Evolutionary conservation across 2,113 vertebrate genomes (phyloP).

Genomic region (Pseudorhombus dupliciocellatus): DNA sequence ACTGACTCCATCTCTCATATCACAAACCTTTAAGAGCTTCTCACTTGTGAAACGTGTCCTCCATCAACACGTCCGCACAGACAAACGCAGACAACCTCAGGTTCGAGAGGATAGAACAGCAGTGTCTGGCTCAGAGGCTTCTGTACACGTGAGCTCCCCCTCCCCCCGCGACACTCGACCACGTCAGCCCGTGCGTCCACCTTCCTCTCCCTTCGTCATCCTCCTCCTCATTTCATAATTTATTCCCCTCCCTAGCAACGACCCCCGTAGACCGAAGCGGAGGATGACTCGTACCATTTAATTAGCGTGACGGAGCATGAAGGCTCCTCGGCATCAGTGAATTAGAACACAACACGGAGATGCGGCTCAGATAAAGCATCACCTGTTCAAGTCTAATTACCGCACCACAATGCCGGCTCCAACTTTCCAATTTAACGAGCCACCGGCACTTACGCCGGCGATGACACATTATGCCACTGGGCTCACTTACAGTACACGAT

Average conservation of each 20-base stretch:
- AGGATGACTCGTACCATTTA: constrained; percentile 67
- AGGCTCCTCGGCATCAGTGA: constrained; percentile 60
- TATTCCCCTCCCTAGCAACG: constrained; percentile 43
- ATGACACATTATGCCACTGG: constrained; percentile 6
- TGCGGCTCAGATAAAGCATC: constrained; percentile 71
- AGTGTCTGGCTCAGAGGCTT: constrained; percentile 40
- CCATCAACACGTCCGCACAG: background rate
- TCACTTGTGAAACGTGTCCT: constrained; percentile 28
- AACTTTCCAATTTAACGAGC: constrained; percentile 54
- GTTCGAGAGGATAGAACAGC: constrained; percentile 18
- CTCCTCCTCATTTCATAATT: constrained; percentile 30
- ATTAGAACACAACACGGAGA: constrained; percentile 63
- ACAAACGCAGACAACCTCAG: constrained; percentile 22
- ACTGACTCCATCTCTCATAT: constrained; percentile 27
- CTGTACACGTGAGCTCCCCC: constrained; percentile 39
- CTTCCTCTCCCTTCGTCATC: constrained; percentile 17
- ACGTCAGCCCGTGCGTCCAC: constrained; percentile 48
- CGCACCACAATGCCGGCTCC: constrained; percentile 4
- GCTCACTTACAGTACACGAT: background rate
- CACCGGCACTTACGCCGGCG: constrained; percentile 10
- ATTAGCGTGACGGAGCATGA: constrained; percentile 75
- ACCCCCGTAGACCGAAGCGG: constrained; percentile 46
- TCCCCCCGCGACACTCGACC: constrained; percentile 43
- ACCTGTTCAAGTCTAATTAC: constrained; percentile 77
- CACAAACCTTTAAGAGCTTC: constrained; percentile 15